Evolutionary conservation across 2,888 invertebrate species (phyloP), one percentile per base, ranked within the genome.

Genomic region (Eupithecia subfuscata): DNA sequence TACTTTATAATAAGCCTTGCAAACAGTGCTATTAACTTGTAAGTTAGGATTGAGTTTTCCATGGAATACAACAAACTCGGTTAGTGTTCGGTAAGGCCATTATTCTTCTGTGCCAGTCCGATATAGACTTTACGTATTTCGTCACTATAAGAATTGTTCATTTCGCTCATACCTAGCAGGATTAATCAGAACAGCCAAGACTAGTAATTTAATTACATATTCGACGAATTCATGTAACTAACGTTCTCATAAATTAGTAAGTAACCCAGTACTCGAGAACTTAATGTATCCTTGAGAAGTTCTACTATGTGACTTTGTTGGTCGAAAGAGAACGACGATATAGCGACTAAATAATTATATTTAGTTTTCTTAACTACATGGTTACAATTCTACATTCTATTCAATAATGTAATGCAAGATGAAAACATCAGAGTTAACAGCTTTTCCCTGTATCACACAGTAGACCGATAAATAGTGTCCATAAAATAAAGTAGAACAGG

Each of bases 381-480:
- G 69, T 77, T 77, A 63, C 30, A 25, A 8, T 1, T 22, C 22
- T 73, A 52, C 34, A 25, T 67, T 76, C 64, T 76, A 69, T 68
- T 74, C 71, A 68, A 63, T 75, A 52, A 68, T 65, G 56, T 56
- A 56, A 56, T 56, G 56, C 4, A 11, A 71, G 71, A 71, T 77
- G 81, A 79, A 81, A 82, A 79, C 80, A 78, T 82, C 80, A 79
- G 73, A 74, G 78, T 79, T 81, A 81, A 82, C 78, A 80, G 79
- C 74, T 9, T 82, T 83, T 78, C 79, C 45, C 80, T 82, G 81
- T 84, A 82, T 67, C 75, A 71, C 52, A 69, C 71, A 75, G 75
- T 73, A 72, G 70, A 71, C 72, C 78, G 73, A 81, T 81, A 76
- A 82, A 79, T 82, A 78, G 77, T 78, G 34, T 71, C 79, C 73